Percentiles rank a stretch among this genome's conserved stretches.
phyloP scores from a whole-genome alignment of 2,113 vertebrate genomes.

The Ondatra zibethicus region DNA sequence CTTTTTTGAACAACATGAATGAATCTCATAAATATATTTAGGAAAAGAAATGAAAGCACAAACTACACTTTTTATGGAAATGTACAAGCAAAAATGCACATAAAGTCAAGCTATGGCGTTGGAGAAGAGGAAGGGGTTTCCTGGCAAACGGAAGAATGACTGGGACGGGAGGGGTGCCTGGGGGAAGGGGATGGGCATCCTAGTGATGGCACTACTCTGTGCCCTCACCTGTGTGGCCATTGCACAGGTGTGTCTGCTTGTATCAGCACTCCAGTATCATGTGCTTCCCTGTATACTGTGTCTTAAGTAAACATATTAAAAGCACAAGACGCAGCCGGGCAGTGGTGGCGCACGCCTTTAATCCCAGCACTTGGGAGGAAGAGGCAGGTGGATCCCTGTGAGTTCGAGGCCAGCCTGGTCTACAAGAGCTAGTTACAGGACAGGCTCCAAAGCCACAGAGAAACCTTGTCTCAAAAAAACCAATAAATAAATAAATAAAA shows the following conservation, averaged over 20 bases:
- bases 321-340: no score
- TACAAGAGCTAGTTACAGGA: no score
- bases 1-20: conserved; percentile 6
- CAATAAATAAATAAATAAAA: neutral
- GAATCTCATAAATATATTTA: neutral
- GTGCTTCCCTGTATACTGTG: neutral
- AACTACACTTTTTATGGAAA: neutral
- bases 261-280: neutral
- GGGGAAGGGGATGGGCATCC: neutral
- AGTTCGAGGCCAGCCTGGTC: no score
- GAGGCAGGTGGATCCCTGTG: no score
- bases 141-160: neutral
- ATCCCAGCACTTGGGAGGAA: no score
- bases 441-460: no score
- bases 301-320: conserved; percentile 37
- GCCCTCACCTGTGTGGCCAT: neutral
- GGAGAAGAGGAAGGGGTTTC: neutral
- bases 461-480: no score
- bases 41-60: neutral
- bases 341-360: no score
- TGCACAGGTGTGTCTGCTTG: neutral
- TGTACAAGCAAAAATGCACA: neutral
- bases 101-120: neutral
- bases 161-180: neutral
- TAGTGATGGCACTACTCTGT: neutral